Evolutionary conservation across 2,113 vertebrate genomes (phyloP).

Genomic region (Xenus cinereus): DNA sequence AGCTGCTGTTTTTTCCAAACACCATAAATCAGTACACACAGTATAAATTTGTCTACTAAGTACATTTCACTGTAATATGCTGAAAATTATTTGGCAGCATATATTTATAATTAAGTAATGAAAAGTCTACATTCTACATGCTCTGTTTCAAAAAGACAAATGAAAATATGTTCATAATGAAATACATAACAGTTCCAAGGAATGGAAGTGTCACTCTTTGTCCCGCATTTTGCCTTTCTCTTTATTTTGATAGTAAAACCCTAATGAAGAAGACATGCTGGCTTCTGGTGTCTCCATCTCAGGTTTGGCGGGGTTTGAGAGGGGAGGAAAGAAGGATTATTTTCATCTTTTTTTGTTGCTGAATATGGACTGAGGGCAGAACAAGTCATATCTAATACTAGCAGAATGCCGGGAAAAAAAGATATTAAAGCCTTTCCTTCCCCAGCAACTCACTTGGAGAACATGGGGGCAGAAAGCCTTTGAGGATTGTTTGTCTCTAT

Average conservation of each 20-base stretch:
- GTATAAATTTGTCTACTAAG: background rate
- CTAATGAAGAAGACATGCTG: background rate
- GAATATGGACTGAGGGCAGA: background rate
- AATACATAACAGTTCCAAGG: background rate
- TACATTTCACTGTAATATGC: background rate
- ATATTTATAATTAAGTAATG: background rate
- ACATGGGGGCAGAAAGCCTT: background rate
- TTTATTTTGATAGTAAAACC: constrained; percentile 12
- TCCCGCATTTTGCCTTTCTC: background rate
- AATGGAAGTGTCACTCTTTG: background rate
- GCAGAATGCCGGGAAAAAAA: background rate
- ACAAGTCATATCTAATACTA: background rate
- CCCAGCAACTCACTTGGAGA: background rate
- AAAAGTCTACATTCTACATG: background rate
- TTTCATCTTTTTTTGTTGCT: background rate
- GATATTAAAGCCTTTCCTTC: background rate
- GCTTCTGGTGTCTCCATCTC: background rate
- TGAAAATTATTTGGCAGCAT: background rate
- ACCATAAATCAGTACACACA: background rate
- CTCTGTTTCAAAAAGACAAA: background rate
- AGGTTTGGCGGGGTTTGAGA: background rate
- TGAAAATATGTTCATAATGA: background rate
- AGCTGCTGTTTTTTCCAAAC: background rate
- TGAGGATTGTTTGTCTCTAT: constrained; percentile 47
- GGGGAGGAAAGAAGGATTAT: background rate